Evolutionary conservation across 2,797 vertebrate genomes (phyloP).

Genomic region (Centroberyx gerrardi): DNA sequence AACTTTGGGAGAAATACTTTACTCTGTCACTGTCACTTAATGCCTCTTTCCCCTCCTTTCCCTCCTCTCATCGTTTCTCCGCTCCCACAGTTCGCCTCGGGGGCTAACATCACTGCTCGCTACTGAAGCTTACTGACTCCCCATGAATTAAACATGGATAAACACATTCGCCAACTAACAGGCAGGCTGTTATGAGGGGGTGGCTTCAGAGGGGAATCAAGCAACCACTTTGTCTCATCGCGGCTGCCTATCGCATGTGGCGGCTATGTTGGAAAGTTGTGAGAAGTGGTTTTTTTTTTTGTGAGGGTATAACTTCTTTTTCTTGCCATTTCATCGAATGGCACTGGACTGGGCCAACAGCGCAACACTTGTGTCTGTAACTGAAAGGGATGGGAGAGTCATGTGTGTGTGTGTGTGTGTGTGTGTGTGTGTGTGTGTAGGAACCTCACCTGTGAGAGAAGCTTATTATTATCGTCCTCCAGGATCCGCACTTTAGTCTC

Average conservation of each 20-base stretch:
- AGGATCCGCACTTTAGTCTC: constrained; percentile 95
- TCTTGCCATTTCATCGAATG: neutral
- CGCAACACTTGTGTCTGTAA: neutral
- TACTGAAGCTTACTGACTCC: constrained; percentile 61
- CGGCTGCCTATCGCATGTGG: constrained; percentile 27
- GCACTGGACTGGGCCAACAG: no score
- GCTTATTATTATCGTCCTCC: constrained; percentile 93
- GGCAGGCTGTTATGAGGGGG: constrained; percentile 47
- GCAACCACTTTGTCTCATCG: constrained; percentile 40
- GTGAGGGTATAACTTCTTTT: neutral
- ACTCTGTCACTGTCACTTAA: constrained; percentile 72
- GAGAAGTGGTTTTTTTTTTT: constrained; percentile 9
- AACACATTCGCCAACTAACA: constrained; percentile 68
- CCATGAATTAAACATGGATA: constrained; percentile 80
- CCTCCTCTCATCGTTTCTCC: constrained; percentile 57
- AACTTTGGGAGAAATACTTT: constrained; percentile 57
- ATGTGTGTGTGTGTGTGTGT: neutral
- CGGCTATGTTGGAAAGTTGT: constrained; percentile 20
- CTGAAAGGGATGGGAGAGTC: neutral
- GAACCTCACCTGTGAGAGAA: constrained; percentile 91
- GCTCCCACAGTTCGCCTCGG: constrained; percentile 60
- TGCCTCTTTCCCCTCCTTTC: constrained; percentile 25
- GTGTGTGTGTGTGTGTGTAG: neutral
- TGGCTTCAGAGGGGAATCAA: constrained; percentile 39
- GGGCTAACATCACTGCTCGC: constrained; percentile 65